A percentile compares a stretch with the other conserved stretches of the same genome.
Conservation (phyloP, 53 echinoderm and acorn worm species). For the Patiria pectinifera region DNA sequence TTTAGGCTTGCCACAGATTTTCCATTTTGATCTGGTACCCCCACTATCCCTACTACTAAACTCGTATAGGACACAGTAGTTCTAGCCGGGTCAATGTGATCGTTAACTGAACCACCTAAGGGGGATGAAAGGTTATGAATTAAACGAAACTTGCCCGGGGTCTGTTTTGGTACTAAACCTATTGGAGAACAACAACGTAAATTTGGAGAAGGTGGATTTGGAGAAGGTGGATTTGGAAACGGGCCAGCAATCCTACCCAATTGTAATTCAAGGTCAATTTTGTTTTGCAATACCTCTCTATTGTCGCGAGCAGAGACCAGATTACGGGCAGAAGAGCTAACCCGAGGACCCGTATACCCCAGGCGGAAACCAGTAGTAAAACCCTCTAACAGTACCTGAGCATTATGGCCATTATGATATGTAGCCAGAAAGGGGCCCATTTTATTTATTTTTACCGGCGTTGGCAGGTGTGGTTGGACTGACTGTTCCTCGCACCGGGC, state of each 20-base stretch:
- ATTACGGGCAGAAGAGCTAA: constrained; percentile 1
- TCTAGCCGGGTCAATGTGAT: constrained; percentile 6
- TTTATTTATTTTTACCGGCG: constrained; percentile 11
- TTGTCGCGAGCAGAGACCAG: neutral
- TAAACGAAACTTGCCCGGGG: neutral
- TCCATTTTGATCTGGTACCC: no score
- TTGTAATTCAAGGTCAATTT: neutral
- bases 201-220: no score
- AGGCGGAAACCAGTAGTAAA: constrained; percentile 25
- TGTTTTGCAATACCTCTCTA: neutral
- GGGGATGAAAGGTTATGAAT: constrained; percentile 21
- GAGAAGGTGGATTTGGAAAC: neutral
- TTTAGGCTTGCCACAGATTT: no score
- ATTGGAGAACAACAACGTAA: neutral
- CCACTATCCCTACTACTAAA: no score
- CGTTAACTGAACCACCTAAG: constrained; percentile 17
- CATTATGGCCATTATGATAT: constrained; percentile 19
- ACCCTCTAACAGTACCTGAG: neutral
- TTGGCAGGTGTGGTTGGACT: no score
- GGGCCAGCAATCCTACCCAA: neutral
- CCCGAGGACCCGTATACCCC: neutral
- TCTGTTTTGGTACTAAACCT: no score
- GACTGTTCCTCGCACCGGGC: no score
- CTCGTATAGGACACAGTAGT: neutral
- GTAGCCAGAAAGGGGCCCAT: neutral